Base-by-base conservation (phyloP, 2,797 vertebrate genomes). In the Lemur catta region DNA sequence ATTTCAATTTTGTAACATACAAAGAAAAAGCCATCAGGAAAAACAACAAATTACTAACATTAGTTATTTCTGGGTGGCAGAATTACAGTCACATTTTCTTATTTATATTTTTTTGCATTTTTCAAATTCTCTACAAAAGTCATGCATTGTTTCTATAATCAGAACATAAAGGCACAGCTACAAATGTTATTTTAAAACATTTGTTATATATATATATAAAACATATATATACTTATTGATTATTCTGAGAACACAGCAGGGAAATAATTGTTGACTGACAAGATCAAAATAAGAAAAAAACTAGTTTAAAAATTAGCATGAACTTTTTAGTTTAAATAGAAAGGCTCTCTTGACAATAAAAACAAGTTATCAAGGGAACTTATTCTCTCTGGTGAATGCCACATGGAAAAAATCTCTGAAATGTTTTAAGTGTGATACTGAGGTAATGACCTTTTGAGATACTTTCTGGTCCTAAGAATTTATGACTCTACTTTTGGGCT, bases 271-370 rank as follows among this genome's bases (percentile, higher is more conserved):
- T 28, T 88, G 71, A 82, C 43, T 48, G n/a, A 74, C 46, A 59
- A 75, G 18, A 93, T 85, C 67, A 88, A 55, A 95, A 91, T 20
- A 90, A 88, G 43, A 80, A 94, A 52, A 52, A 94, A 92, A 85
- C 41, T 59, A 72, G n/a, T 72, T 61, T 69, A 38, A 84, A 94
- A 82, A 76, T 38, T 1, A 50, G 55, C 9, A 3, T 91, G 63
- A 75, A 33, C 26, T 67, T 82, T 80, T 92, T 69, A 55, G 48
- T 57, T 84, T 61, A 71, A 90, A 76, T 46, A 84, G 57, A 50
- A 55, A 92, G 18, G 15, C 30, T 90, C n/a, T 74, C 74, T 6
- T 48, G 50, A 90, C 30, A 69, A 59, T 43, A 38, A 75, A 43
- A 69, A 52, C 13, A 12, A 55, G 7, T 72, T 89, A 38, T 57